These are phyloP conservation scores for Bhutanitis thaidina DNA, from an alignment of 2,888 invertebrate species.

Conservation along the genomic window DNA sequence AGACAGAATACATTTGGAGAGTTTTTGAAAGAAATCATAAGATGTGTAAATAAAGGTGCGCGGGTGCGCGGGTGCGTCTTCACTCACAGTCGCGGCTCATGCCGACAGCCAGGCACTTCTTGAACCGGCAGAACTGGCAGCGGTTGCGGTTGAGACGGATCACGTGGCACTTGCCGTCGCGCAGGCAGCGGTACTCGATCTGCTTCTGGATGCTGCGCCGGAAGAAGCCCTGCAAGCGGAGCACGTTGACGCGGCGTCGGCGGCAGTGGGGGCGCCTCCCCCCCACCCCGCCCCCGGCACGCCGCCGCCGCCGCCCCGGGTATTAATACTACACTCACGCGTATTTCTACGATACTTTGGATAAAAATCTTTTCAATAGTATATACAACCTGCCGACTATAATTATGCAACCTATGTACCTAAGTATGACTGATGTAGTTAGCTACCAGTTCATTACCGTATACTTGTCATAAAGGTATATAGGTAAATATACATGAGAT, in stretches of 20 bases:
- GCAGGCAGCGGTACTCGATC: conserved; percentile 95
- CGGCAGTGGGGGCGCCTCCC: neutral
- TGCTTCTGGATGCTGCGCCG: conserved; percentile 97
- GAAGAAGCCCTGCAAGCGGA: conserved; percentile 90
- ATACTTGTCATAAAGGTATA: too few relatives aligned
- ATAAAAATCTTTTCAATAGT: too few relatives aligned
- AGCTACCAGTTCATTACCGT: too few relatives aligned
- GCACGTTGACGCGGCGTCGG: neutral
- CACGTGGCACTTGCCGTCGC: conserved; percentile 96
- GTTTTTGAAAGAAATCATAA: too few relatives aligned
- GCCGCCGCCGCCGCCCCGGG: too few relatives aligned
- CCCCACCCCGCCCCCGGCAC: neutral
- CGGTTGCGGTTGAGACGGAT: conserved; percentile 96
- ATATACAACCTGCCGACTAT: too few relatives aligned
- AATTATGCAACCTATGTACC: too few relatives aligned
- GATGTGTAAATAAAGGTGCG: too few relatives aligned
- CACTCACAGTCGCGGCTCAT: conserved; percentile 98
- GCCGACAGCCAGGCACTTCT: conserved; percentile 97
- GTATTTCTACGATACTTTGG: neutral
- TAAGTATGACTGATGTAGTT: too few relatives aligned
- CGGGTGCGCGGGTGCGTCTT: too few relatives aligned
- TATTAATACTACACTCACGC: neutral
- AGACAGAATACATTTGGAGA: too few relatives aligned
- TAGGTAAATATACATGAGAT: too few relatives aligned
- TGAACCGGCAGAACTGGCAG: conserved; percentile 97